Evolutionary conservation across 1,140 invertebrate species (phyloP), one percentile per base, ranked within the genome.

Genomic region (Helicoverpa armigera): DNA sequence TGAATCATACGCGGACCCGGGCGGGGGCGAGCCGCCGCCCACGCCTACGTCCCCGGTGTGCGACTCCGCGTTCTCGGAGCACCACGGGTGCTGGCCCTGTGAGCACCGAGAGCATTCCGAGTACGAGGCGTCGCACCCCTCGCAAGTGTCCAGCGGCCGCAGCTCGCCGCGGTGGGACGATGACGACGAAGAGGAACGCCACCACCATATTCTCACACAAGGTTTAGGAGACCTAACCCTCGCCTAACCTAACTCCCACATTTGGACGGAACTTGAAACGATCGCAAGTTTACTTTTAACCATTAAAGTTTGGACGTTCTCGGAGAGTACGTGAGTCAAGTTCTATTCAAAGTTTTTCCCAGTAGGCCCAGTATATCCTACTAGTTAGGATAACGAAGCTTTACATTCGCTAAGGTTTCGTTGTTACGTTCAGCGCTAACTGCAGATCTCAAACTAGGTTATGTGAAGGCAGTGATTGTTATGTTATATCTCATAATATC

Each of bases 91-190:
- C 91, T 95, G 94, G 91, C 94, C 94, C 74, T 94, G 92, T 86
- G 94, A 94, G 83, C 92, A 94, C 58, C 90, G 88, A 4, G 92
- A 93, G 5, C 89, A 92, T 61, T 91, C 89, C 9, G 90, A 92
- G 73, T 89, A 86, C 84, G 91, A 90, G 60, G 82, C 83, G 11
- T 87, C 90, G 31, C 88, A 88, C 69, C 82, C 83, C 18, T 90
- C 94, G 75, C 90, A 91, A 91, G 87, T 85, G 10, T 93, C 91
- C 70, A 95, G 94, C 86, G 95, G 95, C 82, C 94, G 95, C 88
- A 94, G 96, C 88, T 96, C 96, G 87, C 95, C 96, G 85, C 95
- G 96, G 81, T 96, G 96, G 91, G 91, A 93, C 81, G 92, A 93
- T 54, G 93, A 94, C 58, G 92, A 94, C 4, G 91, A 94, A 12